Evolutionary conservation across 92 coral and sea anemone species (phyloP).

Genomic region (Heteractis magnifica): DNA sequence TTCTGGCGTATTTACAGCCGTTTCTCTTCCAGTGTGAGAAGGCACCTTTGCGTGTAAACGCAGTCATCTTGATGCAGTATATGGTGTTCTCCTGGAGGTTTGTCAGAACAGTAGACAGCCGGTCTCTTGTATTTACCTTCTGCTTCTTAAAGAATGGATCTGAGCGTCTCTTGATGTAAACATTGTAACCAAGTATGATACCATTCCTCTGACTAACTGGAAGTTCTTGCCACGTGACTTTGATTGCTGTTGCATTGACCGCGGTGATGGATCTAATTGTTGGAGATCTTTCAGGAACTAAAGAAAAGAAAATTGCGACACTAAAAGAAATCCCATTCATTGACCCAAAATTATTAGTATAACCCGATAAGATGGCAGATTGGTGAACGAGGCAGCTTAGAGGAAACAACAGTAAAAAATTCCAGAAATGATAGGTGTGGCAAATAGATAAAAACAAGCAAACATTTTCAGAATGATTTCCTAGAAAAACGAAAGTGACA

Average conservation of each 20-base stretch:
- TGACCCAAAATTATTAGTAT: too few relatives aligned
- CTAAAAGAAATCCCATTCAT: too few relatives aligned
- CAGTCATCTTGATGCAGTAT: slow-evolving; percentile 34
- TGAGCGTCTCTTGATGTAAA: slow-evolving; percentile 9
- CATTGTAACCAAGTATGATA: slow-evolving; percentile 4
- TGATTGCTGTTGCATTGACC: slow-evolving; percentile 17
- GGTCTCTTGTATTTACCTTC: background rate
- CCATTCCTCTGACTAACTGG: slow-evolving; percentile 30
- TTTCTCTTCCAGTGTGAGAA: slow-evolving; percentile 14
- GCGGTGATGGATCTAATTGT: slow-evolving; percentile 35
- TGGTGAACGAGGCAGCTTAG: too few relatives aligned
- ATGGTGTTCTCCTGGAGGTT: background rate
- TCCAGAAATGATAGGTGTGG: too few relatives aligned
- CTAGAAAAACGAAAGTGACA: too few relatives aligned
- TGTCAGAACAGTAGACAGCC: slow-evolving; percentile 9
- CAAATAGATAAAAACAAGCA: too few relatives aligned
- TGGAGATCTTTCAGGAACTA: slow-evolving; percentile 55
- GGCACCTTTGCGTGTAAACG: slow-evolving; percentile 23
- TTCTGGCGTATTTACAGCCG: slow-evolving; percentile 11
- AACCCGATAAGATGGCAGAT: too few relatives aligned
- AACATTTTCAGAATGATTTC: too few relatives aligned
- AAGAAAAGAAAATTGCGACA: background rate
- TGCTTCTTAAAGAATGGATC: background rate
- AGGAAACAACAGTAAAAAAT: too few relatives aligned
- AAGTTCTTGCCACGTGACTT: slow-evolving; percentile 40